These are phyloP conservation scores for Asteroscopus sphinx DNA, from an alignment of 2,888 invertebrate species.

Conservation along the genomic window DNA sequence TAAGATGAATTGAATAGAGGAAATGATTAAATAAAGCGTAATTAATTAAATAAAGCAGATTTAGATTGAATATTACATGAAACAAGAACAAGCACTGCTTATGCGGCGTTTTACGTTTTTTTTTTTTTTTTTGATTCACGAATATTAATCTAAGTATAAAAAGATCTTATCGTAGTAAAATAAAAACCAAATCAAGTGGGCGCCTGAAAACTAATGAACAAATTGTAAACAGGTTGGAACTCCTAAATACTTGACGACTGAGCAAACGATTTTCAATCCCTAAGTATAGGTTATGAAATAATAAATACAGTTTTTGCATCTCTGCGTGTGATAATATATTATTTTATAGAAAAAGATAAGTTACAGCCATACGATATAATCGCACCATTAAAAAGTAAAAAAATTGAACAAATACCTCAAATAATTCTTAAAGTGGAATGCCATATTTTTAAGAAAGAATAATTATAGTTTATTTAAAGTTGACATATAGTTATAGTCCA, in stretches of 20 bases:
- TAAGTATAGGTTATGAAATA: slow-evolving; percentile 33
- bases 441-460: slow-evolving; percentile 20
- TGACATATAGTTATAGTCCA: too few relatives aligned
- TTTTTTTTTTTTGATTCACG: too few relatives aligned
- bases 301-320: slow-evolving; percentile 43
- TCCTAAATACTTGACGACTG: slow-evolving; percentile 15
- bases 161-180: not conserved
- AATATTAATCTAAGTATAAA: too few relatives aligned
- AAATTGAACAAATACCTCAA: slow-evolving; percentile 50
- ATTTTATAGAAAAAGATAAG: slow-evolving; percentile 65
- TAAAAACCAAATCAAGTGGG: not conserved
- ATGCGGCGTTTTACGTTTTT: too few relatives aligned
- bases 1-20: slow-evolving; percentile 4
- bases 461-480: too few relatives aligned
- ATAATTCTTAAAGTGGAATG: slow-evolving; percentile 52
- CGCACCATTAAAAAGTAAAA: slow-evolving; percentile 64
- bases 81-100: too few relatives aligned
- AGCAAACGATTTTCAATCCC: slow-evolving; percentile 20
- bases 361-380: slow-evolving; percentile 68
- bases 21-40: slow-evolving; percentile 1
- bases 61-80: too few relatives aligned
- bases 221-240: not conserved
- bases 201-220: not conserved
- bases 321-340: slow-evolving; percentile 51
- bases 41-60: too few relatives aligned